Base-by-base conservation (phyloP, 2,888 invertebrate species). In the Papilio elwesi region DNA sequence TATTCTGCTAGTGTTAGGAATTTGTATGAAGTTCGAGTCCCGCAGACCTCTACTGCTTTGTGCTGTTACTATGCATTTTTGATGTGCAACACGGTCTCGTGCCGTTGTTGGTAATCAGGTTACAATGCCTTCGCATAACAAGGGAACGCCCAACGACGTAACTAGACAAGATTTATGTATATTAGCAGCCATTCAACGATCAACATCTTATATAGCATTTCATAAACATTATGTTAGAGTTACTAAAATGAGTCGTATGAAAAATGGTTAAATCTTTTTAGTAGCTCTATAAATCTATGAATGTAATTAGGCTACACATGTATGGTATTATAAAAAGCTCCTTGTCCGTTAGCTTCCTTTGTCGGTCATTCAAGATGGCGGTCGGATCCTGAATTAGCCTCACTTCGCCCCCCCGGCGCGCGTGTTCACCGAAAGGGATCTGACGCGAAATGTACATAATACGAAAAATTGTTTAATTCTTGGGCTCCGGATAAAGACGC, bases 301-400 rank as follows among this genome's bases (percentile, higher is more conserved):
- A 26, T 11, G 43, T 7, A 4, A 43, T 7, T 43, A 43, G 43
- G 15, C 12, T 36, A 11, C 15, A 15, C 15, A 48, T 4, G 38
- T 70, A 47, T 49, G 48, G 36, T 15, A n/a, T 70, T 47, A 26
- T 55, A 70, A 57, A 64, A 48, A 64, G 47, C 57, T 49, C n/a
- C 67, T 52, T 68, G 68, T 64, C 72, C 72, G 68, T 68, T 72
- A 63, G 38, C 63, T 70, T 73, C 76, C 71, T 74, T 76, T 76
- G 76, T 76, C 73, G 74, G 74, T 68, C 70, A 69, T 74, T 69
- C 74, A 76, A 76, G 74, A 76, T 76, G 76, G 76, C 76, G 76
- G 70, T 70, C 65, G 69, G 55, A 53, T 72, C 70, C 71, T 75
- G 73, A 74, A 73, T 72, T 75, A 70, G 74, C 68, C 52, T 64